Base-by-base conservation (phyloP, 2,113 vertebrate genomes). In the Amphiprion percula region DNA sequence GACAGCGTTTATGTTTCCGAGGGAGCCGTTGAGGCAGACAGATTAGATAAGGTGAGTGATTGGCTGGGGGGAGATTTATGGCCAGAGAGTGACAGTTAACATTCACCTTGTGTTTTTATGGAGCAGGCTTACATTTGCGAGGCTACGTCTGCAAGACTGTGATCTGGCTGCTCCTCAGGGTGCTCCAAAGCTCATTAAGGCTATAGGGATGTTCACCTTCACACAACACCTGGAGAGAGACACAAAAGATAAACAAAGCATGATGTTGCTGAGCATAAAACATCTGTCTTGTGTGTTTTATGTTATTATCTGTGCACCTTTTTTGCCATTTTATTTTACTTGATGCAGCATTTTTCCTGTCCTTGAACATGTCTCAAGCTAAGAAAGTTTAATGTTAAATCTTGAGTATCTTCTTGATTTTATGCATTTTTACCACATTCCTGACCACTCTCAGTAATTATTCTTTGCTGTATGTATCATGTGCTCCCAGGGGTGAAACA, bases 1-100 rank as follows among this genome's bases (percentile, higher is more conserved):
- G 93, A 89, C 91, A 87, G 92, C 86, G 52, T 93, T 94, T 93
- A 93, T 92, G 90, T 92, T 94, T 92, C 88, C 49, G 63, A 86
- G 89, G 90, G 83, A 92, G 90, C 91, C 68, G 76, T 88, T 87
- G 88, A 89, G 85, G 77, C 89, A 86, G 91, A 89, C 90, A 90
- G 92, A 93, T 94, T 93, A 92, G 92, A 91, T 94, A 92, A 94
- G 80, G 89, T 83, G 88, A 93, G 77, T 75, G 88, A 93, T 93
- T 86, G 87, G 87, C 70, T 47, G 6, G 66, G 62, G 46, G 41
- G 75, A 90, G 89, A 93, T 93, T 90, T 92, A 93, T 66, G 84
- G 54, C 67, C 74, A 26, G 39, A 69, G 80, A 87, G 67, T 90
- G 91, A 91, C 89, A 68, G 89, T 93, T 93, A 92, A 88, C 85